Evolutionary conservation across 2,888 invertebrate genomes (phyloP), one percentile per base, ranked within the genome.

Genomic region (Cephus runcator): DNA sequence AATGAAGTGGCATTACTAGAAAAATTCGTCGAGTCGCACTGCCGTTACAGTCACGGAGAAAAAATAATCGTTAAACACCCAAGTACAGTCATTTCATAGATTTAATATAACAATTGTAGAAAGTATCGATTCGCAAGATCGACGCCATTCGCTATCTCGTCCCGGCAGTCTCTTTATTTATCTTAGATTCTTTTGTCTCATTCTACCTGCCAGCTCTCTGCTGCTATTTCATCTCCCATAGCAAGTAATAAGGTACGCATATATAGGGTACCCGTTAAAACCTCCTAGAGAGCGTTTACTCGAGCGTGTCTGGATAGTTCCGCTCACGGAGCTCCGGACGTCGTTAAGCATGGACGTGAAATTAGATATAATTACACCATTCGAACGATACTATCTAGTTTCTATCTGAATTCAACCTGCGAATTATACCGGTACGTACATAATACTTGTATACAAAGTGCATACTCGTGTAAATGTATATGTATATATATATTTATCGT

Each of bases 241-340:
- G 56, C 23, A 9, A 56, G 56, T 56, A 56, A 56, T 56, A 56
- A 23, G 9, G 56, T 56, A 56, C 9, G 23, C 56, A 23, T 56
- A 56, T 56, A 56, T 56, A 23, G 56, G 23, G 56, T 56, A 56
- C 23, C 56, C 56, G 56, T 56, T 56, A 56, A 56, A 56, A 56
- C 6, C 56, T 71, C 34, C 71, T 74, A 74, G 74, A 74, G 74
- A 74, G 74, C 74, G 74, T 30, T 74, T 74, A 74, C 74, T 74
- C 74, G 35, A 35, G 34, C 74, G 35, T 35, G 12, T 74, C 74
- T 30, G 34, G 1, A 74, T 34, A 35, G 35, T 74, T 74, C 74
- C 74, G 74, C 23, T 56, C 56, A 74, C 74, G 30, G 33, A 71
- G 71, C 36, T 35, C 36, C 34, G 74, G 36, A 34, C 35, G 74